Conservation (phyloP, 2,888 invertebrate species). For the Athalia cordata region DNA sequence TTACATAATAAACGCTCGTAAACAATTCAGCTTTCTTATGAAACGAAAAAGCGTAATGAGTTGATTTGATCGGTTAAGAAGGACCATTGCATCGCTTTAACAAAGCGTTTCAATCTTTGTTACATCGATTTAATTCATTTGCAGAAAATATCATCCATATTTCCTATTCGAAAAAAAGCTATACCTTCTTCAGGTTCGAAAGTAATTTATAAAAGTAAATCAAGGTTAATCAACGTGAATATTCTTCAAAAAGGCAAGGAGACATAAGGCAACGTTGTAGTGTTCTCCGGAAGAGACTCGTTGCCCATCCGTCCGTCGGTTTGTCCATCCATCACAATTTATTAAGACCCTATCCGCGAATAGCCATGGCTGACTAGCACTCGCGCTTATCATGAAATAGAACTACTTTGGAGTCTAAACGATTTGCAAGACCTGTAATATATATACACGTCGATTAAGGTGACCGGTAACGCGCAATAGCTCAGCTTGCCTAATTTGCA, state of each 20-base stretch:
- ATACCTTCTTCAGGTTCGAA: not conserved
- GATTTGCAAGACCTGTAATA: constrained; percentile 20
- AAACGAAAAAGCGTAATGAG: no score
- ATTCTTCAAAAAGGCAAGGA: constrained; percentile 27
- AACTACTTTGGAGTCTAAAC: constrained; percentile 5
- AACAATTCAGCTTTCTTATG: no score
- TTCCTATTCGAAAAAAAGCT: not conserved
- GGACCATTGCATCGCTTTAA: no score
- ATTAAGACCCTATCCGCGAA: constrained; percentile 56
- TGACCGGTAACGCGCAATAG: not conserved
- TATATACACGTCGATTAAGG: not conserved
- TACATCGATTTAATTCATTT: no score
- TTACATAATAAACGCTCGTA: no score
- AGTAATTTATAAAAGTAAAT: constrained; percentile 57
- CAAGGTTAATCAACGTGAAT: constrained; percentile 67
- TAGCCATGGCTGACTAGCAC: not conserved
- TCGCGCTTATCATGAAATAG: not conserved
- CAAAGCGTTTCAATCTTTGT: no score
- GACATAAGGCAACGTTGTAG: constrained; percentile 52
- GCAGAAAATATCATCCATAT: no score
- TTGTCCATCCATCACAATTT: constrained; percentile 64
- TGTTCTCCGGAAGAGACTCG: constrained; percentile 70
- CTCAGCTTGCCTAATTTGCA: no score
- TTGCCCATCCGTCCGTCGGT: constrained; percentile 56
- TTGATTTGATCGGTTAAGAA: no score